Evolutionary conservation across 2,113 vertebrate genomes (phyloP).

Genomic region (Dascyllus trimaculatus): DNA sequence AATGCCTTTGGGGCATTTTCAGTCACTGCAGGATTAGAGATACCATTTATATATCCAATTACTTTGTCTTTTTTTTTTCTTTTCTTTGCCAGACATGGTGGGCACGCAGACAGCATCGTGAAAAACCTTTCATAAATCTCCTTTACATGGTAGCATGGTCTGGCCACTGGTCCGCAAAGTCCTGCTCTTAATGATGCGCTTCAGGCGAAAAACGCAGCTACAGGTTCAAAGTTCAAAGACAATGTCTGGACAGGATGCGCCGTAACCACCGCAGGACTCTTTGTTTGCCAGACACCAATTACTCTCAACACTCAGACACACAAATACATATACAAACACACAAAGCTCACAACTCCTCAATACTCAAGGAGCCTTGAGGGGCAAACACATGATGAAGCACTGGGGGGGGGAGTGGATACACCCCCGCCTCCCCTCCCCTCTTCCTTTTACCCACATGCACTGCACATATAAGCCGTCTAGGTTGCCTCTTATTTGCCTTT

Average conservation of each 20-base stretch:
- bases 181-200: constrained; percentile 31
- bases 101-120: background rate
- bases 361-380: constrained; percentile 14
- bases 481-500: constrained; percentile 43
- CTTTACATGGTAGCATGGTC: constrained; percentile 13
- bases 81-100: background rate
- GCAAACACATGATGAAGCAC: constrained; percentile 41
- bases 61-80: background rate
- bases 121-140: constrained; percentile 15
- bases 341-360: constrained; percentile 20
- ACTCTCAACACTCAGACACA: constrained; percentile 21
- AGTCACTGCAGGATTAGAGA: background rate
- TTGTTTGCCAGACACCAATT: constrained; percentile 50
- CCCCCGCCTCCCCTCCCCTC: background rate
- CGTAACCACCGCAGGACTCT: constrained; percentile 27
- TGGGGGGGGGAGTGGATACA: background rate
- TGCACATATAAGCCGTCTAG: constrained; percentile 18
- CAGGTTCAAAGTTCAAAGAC: constrained; percentile 27
- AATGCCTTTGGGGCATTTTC: background rate
- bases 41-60: no score
- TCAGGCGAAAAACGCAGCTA: background rate
- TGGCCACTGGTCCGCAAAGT: background rate
- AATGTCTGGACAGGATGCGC: constrained; percentile 9
- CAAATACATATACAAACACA: constrained; percentile 9
- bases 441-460: constrained; percentile 12